A percentile compares a stretch with the other conserved stretches of the same genome.
Conservation (phyloP, 2,113 vertebrate species). For the Petaurus breviceps region DNA sequence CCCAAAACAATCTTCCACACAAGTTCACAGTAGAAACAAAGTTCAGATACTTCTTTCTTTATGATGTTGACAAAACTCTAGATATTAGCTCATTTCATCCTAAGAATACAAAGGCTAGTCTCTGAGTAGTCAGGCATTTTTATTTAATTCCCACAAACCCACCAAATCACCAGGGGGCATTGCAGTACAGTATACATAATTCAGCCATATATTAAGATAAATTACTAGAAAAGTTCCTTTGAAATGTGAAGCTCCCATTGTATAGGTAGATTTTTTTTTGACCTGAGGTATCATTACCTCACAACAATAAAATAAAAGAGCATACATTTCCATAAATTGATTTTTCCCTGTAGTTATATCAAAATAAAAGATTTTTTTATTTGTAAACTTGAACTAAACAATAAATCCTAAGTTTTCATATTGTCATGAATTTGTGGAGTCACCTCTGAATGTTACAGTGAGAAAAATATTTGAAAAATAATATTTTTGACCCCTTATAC, state of each 20-base stretch:
- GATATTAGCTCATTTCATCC: not conserved
- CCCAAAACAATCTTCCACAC: not conserved
- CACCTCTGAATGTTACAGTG: not conserved
- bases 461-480: not conserved
- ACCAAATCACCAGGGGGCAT: constrained; percentile 70
- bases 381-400: constrained; percentile 35
- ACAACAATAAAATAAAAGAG: constrained; percentile 50
- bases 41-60: not conserved
- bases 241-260: not conserved
- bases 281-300: constrained; percentile 24
- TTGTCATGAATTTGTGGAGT: constrained; percentile 22
- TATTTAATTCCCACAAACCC: constrained; percentile 3
- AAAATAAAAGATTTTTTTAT: constrained; percentile 30
- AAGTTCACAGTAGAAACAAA: not conserved
- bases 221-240: not conserved
- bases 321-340: constrained; percentile 30
- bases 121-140: not conserved
- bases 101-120: not conserved
- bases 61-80: not conserved
- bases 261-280: constrained; percentile 25
- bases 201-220: constrained; percentile 17
- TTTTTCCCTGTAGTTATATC: constrained; percentile 23
- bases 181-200: not conserved
- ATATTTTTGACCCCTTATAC: not conserved
- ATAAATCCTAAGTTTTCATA: not conserved